phyloP scores from a whole-genome alignment of 2,113 vertebrate species.

The Cyanoderma ruficeps region DNA sequence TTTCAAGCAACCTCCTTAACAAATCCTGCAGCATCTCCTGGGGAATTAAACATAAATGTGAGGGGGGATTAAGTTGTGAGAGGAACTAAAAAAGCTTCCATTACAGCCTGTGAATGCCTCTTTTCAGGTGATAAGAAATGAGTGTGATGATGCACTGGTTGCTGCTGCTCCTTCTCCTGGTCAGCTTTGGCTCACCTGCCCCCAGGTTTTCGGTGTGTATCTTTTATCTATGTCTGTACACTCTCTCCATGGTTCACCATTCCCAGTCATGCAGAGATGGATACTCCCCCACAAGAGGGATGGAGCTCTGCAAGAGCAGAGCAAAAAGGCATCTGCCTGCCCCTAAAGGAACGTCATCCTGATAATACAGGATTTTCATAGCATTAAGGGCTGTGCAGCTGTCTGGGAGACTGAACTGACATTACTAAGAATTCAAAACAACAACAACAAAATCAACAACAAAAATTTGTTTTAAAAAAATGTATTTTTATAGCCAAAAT shows the following conservation, averaged over 20 bases:
- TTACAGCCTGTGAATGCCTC: not conserved
- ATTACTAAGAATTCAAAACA: not conserved
- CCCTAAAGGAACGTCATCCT: not conserved
- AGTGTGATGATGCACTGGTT: not conserved
- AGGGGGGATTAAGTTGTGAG: not conserved
- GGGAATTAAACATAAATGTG: not conserved
- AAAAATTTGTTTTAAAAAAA: fast-evolving
- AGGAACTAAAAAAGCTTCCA: not conserved
- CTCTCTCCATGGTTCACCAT: not conserved
- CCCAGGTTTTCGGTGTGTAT: constrained; percentile 73
- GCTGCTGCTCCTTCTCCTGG: constrained; percentile 68
- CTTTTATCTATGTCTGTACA: not conserved
- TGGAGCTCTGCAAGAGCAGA: not conserved
- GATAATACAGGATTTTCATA: not conserved
- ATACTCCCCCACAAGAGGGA: not conserved
- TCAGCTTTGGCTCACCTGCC: constrained; percentile 45
- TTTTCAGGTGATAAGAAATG: constrained; percentile 35
- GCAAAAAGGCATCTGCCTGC: not conserved
- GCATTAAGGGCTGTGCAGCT: not conserved
- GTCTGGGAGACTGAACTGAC: not conserved
- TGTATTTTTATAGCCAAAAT: not conserved
- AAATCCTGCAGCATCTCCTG: not conserved
- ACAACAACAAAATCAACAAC: not conserved
- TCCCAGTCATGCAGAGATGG: not conserved
- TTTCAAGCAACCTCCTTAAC: not conserved